phyloP scores from a whole-genome alignment of 2,888 invertebrate species.

The Agrotis ipsilon region DNA sequence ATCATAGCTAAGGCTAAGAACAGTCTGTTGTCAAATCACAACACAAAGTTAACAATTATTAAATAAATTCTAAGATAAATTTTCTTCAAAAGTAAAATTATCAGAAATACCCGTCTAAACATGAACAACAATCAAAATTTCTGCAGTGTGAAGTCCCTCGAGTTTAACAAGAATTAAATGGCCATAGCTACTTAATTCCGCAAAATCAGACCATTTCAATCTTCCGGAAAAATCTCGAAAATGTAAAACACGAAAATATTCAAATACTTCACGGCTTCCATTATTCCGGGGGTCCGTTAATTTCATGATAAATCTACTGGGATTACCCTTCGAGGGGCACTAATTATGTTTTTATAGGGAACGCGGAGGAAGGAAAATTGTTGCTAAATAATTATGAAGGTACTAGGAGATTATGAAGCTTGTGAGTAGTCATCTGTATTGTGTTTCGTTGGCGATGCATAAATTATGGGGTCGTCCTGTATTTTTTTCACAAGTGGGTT shows the following conservation, averaged over 20 bases:
- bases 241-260: slow-evolving; percentile 66
- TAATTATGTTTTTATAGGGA: slow-evolving; percentile 74
- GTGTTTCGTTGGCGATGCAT: slow-evolving; percentile 19
- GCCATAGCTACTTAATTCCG: slow-evolving; percentile 18
- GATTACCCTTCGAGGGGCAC: slow-evolving; percentile 72
- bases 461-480: neutral
- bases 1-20: neutral
- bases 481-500: neutral
- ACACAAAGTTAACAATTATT: neutral
- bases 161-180: slow-evolving; percentile 19
- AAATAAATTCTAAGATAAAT: neutral
- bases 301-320: slow-evolving; percentile 72
- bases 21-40: neutral
- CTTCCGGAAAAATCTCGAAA: slow-evolving; percentile 47
- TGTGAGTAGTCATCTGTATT: slow-evolving; percentile 19
- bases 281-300: slow-evolving; percentile 71
- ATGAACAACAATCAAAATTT: neutral
- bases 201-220: slow-evolving; percentile 36
- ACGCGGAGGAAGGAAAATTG: slow-evolving; percentile 63
- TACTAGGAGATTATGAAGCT: slow-evolving; percentile 32
- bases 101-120: neutral
- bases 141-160: neutral
- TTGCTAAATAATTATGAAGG: slow-evolving; percentile 59
- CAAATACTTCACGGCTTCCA: slow-evolving; percentile 60
- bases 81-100: neutral